Evolutionary conservation across 2,888 invertebrate species (phyloP), one percentile per base, ranked within the genome.

Genomic region (Lasioglossum villosulum): DNA sequence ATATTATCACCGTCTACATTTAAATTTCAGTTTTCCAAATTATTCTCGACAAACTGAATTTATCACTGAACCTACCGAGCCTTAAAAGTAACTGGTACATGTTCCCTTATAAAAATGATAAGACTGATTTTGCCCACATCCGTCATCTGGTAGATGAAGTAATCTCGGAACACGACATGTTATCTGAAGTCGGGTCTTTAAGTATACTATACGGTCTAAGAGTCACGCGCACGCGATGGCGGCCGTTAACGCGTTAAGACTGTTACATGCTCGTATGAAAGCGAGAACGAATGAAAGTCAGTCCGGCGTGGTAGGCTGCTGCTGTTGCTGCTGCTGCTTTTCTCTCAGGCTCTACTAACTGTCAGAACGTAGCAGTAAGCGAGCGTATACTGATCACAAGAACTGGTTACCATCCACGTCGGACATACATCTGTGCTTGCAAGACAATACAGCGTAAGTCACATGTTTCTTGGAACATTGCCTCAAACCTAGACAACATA

Each of bases 261-360:
- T 27, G n/a, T 42, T 19, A 4, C 30, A 19, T 45, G 48, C 72
- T 82, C 19, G 34, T 48, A 37, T 77, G 70, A 76, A 63, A 70
- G 34, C 34, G 70, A 48, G 27, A 34, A 34, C 59, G 70, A 52
- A n/a, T 63, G 23, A n/a, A 68, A 37, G 68, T 39, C 37, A 52
- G 82, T 86, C 86, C 86, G 86, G 86, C 86, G 86, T 86, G 86
- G 86, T 86, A 85, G 86, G 86, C 79, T 70, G 59, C 79, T 70
- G 59, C 59, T 56, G 59, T 10, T 48, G 48, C 56, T 59, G 52
- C n/a, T 59, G 59, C 59, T 63, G 81, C 56, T 75, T 27, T 72
- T 75, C 48, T 71, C 68, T 68, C 68, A 37, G 66, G 52, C 84
- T 84, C 56, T 80, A 34, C 56, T 48, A 30, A 63, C 30, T 66